phyloP scores from a whole-genome alignment of 1,140 invertebrate genomes.

The Bemisia tabaci region DNA sequence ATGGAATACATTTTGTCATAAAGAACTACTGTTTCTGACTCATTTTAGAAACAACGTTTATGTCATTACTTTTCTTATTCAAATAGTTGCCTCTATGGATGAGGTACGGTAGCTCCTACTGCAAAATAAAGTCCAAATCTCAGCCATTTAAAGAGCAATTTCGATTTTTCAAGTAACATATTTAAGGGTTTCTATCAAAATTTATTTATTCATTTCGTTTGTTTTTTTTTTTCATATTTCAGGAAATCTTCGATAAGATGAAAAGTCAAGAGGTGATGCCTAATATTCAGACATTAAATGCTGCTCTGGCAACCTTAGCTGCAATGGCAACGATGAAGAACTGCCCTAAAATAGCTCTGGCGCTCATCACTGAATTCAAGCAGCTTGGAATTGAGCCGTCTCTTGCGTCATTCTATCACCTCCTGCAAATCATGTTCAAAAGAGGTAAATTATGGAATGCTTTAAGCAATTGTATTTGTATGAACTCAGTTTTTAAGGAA shows the following conservation, averaged over 20 bases:
- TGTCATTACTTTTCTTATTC: no score
- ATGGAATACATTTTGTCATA: no score
- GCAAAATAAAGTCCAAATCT: no score
- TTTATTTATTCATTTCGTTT: conserved; percentile 10
- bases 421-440: conserved; percentile 50
- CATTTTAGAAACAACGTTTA: no score
- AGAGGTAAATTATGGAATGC: conserved; percentile 39
- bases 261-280: conserved; percentile 40
- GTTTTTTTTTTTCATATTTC: conserved; percentile 15
- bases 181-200: no score
- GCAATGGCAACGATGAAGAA: conserved; percentile 34
- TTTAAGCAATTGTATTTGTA: background rate
- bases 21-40: no score
- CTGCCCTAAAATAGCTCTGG: conserved; percentile 32
- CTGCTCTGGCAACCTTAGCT: conserved; percentile 42
- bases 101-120: no score
- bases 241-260: conserved; percentile 46
- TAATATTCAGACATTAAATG: conserved; percentile 59
- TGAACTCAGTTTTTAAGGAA: no score
- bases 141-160: no score
- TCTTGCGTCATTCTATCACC: conserved; percentile 55
- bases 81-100: no score
- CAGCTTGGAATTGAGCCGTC: conserved; percentile 52
- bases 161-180: no score
- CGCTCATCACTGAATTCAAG: conserved; percentile 50